Conservation (phyloP, 2,797 vertebrate species). For the Echeneis naucrates region DNA sequence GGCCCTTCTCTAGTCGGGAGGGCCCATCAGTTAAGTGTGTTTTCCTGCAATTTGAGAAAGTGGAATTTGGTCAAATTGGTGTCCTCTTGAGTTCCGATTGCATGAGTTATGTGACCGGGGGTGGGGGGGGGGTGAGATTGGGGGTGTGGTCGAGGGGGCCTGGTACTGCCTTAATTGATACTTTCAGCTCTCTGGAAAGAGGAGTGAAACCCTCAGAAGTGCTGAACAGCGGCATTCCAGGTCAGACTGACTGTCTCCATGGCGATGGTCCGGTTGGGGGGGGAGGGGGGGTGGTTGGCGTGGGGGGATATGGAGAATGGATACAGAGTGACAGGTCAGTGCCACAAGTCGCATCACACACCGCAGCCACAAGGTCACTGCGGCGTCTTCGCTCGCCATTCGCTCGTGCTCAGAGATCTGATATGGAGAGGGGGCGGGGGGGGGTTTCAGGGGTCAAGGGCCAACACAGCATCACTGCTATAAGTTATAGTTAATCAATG, state of each 20-base stretch:
- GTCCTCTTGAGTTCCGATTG: conserved; percentile 74
- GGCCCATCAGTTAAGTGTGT: conserved; percentile 79
- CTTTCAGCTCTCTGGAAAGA: conserved; percentile 61
- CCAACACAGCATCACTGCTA: conserved; percentile 27
- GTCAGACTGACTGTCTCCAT: conserved; percentile 89
- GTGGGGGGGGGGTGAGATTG: conserved; percentile 14
- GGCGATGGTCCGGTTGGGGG: conserved; percentile 61
- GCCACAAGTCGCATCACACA: conserved; percentile 55
- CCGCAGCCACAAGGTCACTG: conserved; percentile 58
- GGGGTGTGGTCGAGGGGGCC: conserved; percentile 32
- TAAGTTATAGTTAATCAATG: conserved; percentile 35
- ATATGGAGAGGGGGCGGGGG: conserved; percentile 12
- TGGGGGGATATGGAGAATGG: conserved; percentile 44
- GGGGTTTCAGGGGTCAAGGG: conserved; percentile 40
- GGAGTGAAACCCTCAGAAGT: conserved; percentile 69
- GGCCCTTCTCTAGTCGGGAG: conserved; percentile 71
- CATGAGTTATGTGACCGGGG: conserved; percentile 64
- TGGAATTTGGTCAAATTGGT: conserved; percentile 81
- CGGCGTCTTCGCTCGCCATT: conserved; percentile 43
- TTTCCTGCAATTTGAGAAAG: conserved; percentile 84
- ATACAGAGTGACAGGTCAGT: conserved; percentile 70
- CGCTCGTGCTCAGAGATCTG: conserved; percentile 22
- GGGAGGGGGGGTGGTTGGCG: background rate
- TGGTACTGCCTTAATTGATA: conserved; percentile 65
- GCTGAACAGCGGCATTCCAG: conserved; percentile 79